Percentiles rank a stretch among this genome's conserved stretches.
These are phyloP conservation scores for Spea bombifrons DNA, from an alignment of 2,113 vertebrate species.

Conservation along the genomic window DNA sequence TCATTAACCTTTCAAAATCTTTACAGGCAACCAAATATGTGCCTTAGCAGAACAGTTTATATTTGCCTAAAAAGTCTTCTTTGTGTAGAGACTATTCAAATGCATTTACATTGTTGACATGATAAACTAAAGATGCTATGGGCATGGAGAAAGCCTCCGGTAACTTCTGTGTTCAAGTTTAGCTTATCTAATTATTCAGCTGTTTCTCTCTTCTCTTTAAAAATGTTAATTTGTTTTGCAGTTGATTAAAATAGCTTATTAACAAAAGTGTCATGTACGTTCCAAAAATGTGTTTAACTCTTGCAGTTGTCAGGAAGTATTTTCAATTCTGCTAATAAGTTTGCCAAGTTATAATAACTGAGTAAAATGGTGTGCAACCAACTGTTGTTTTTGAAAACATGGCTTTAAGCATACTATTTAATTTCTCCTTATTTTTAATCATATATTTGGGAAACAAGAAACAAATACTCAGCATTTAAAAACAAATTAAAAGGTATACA, in stretches of 20 bases:
- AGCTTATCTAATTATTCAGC: conserved; percentile 1
- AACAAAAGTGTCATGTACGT: neutral
- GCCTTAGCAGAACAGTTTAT: too few species aligned
- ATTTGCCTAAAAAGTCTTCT: too few species aligned
- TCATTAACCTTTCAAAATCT: too few species aligned
- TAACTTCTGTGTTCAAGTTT: neutral
- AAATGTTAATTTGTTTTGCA: neutral
- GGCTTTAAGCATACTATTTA: too few species aligned
- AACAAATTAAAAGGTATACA: too few species aligned
- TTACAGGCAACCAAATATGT: too few species aligned
- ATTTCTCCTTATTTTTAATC: too few species aligned
- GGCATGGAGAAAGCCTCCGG: neutral
- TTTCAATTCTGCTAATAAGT: neutral
- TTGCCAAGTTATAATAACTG: neutral
- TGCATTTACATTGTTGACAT: neutral
- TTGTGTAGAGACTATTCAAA: neutral
- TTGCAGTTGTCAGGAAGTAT: neutral
- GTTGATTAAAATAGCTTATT: neutral
- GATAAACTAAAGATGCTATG: neutral
- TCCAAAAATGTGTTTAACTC: neutral
- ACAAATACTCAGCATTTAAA: too few species aligned
- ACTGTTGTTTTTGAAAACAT: too few species aligned
- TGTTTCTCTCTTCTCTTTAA: neutral
- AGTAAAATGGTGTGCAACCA: too few species aligned
- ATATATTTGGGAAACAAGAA: too few species aligned